These are phyloP conservation scores for Schrankia costaestrigalis DNA, from an alignment of 2,888 invertebrate genomes.

Conservation along the genomic window DNA sequence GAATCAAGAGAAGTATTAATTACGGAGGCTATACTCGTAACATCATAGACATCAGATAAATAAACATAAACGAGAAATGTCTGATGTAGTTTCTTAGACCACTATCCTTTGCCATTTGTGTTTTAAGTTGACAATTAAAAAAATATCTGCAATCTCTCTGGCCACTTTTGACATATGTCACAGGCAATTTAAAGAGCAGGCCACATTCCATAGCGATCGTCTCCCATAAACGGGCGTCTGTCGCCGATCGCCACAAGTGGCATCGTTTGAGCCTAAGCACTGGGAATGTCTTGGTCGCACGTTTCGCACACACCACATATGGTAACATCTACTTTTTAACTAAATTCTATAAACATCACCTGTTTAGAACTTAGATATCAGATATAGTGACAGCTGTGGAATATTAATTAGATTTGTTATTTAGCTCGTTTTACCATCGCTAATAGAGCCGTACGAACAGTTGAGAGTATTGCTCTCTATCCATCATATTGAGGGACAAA, in stretches of 20 bases:
- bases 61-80: too few relatives aligned
- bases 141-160: slow-evolving; percentile 14
- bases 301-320: slow-evolving; percentile 65
- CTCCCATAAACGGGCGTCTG: slow-evolving; percentile 67
- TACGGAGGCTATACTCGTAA: too few relatives aligned
- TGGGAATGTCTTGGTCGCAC: slow-evolving; percentile 61
- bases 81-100: too few relatives aligned
- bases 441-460: too few relatives aligned
- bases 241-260: slow-evolving; percentile 57
- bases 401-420: slow-evolving; percentile 13
- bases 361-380: slow-evolving; percentile 43
- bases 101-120: too few relatives aligned
- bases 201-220: slow-evolving; percentile 70
- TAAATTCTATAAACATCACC: slow-evolving; percentile 35
- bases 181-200: slow-evolving; percentile 35
- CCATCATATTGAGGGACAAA: too few relatives aligned
- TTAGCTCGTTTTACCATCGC: neutral
- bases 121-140: too few relatives aligned
- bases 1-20: too few relatives aligned
- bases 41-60: too few relatives aligned
- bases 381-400: slow-evolving; percentile 16
- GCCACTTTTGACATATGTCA: slow-evolving; percentile 34
- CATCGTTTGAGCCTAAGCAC: slow-evolving; percentile 39
- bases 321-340: slow-evolving; percentile 49
- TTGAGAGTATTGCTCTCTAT: too few relatives aligned